Conservation (phyloP, 2,113 vertebrate genomes). For the Osmerus mordax region DNA sequence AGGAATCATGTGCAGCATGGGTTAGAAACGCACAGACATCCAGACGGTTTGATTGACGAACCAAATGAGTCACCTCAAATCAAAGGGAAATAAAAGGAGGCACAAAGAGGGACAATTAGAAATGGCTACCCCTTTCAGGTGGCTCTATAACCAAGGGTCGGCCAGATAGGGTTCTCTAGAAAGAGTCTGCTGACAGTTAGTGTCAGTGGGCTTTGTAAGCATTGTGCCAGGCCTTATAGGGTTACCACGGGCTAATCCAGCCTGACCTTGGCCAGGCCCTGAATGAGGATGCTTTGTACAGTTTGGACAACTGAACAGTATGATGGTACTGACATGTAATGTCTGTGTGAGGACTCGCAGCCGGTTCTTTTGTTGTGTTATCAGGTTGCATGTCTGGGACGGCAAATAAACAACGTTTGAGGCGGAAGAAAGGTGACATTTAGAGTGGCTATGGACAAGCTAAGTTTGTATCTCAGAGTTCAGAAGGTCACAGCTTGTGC, state of each 20-base stretch:
- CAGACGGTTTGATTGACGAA: constrained; percentile 72
- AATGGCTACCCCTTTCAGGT: constrained; percentile 70
- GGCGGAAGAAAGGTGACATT: constrained; percentile 71
- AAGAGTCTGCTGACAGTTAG: constrained; percentile 77
- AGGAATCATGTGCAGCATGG: constrained; percentile 66
- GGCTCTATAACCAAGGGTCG: constrained; percentile 70
- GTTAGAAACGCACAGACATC: constrained; percentile 63
- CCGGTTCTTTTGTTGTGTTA: constrained; percentile 75
- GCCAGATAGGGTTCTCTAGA: constrained; percentile 76
- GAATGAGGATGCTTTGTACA: constrained; percentile 79
- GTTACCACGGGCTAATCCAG: constrained; percentile 79
- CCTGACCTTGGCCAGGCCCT: constrained; percentile 74
- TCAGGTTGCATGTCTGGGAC: constrained; percentile 72
- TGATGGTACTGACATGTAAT: constrained; percentile 75
- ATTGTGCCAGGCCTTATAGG: constrained; percentile 78
- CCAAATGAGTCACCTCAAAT: constrained; percentile 72
- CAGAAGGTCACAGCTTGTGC: constrained; percentile 69
- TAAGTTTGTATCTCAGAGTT: constrained; percentile 62
- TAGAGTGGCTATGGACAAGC: constrained; percentile 69
- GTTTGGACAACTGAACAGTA: constrained; percentile 73
- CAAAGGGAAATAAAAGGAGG: constrained; percentile 73
- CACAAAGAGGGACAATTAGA: constrained; percentile 72
- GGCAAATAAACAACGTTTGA: constrained; percentile 60
- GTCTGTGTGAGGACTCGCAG: constrained; percentile 69
- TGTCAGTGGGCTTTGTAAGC: constrained; percentile 79